Base-by-base conservation (phyloP, 2,797 vertebrate species). In the Gobio occitaniae region DNA sequence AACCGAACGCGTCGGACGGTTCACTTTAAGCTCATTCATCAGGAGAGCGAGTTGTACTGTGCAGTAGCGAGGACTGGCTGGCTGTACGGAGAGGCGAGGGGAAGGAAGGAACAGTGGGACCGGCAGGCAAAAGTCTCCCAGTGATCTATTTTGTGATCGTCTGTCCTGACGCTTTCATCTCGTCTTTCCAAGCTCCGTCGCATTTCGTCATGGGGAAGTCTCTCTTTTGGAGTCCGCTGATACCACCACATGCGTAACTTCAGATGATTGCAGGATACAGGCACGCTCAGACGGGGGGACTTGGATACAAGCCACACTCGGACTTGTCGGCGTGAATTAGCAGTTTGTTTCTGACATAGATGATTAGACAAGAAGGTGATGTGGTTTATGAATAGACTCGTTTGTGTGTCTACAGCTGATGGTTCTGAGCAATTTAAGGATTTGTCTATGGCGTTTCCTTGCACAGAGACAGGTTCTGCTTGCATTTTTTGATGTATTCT, bases 141-240 rank as follows among this genome's bases (percentile, higher is more conserved):
- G 80, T 61, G 69, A 48, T 74, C 54, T 80, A 32, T 41, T 52
- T 13, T 21, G 63, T 32, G 78, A 52, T 68, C 56, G 1, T 75
- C 48, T 13, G 61, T 69, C 52, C 48, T 59, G 38, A 38, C n/a
- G 17, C 48, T 75, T 79, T 77, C 68, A 82, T 80, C 44, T 72
- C 82, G 4, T 71, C 71, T 70, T 54, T 56, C 38, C 29, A 48
- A 52, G 44, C 71, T 38, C 59, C 4, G 11, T n/a, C 12, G 44
- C 47, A 11, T 86, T 70, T 87, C 50, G n/a, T 48, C 59, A 79
- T 66, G 61, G 78, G 86, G 71, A 84, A 85, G 75, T 66, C 79
- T 47, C 76, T 61, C 83, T 83, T 71, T 86, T 41, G 50, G 47
- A 69, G 72, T 82, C 48, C 21, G 61, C 66, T 17, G 72, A 86